These are phyloP conservation scores for Orcinus orca DNA, from an alignment of 2,113 vertebrate genomes.

Conservation along the genomic window DNA sequence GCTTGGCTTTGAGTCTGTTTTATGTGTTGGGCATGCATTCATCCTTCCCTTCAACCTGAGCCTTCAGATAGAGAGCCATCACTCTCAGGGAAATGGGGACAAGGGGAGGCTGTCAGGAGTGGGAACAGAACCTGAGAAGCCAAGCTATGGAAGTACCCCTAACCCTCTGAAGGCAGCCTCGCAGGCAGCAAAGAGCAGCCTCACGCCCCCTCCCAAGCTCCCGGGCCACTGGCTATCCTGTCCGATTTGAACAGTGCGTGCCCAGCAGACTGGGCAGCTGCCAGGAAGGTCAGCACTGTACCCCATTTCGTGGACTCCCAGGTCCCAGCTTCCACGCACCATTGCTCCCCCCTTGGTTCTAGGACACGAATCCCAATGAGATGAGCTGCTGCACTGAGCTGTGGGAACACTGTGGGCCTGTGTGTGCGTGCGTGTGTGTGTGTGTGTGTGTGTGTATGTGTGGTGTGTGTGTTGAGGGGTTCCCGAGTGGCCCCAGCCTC, in stretches of 20 bases:
- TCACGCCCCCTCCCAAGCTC: not conserved
- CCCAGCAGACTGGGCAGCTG: not conserved
- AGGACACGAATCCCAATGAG: not conserved
- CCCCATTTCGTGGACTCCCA: not conserved
- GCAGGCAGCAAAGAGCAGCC: not conserved
- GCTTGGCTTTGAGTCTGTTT: conserved; percentile 61
- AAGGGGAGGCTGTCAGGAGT: not conserved
- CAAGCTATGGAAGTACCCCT: not conserved
- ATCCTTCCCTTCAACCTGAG: conserved; percentile 33
- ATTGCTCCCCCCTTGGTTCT: not conserved
- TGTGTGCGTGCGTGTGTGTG: not conserved
- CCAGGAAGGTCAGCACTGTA: not conserved
- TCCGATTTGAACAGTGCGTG: not conserved
- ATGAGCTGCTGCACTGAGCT: not conserved
- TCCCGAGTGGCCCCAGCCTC: not conserved
- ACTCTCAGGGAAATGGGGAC: conserved; percentile 26
- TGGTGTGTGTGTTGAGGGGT: not conserved
- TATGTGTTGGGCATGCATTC: conserved; percentile 53
- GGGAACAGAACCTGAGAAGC: not conserved
- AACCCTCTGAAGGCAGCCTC: not conserved
- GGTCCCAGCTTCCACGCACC: not conserved
- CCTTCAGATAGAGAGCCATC: conserved; percentile 45
- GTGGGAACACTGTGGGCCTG: not conserved
- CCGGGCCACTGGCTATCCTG: not conserved
- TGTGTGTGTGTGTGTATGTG: no score